Base-by-base conservation (phyloP, 1,140 invertebrate genomes). In the Drosophila takahashii region DNA sequence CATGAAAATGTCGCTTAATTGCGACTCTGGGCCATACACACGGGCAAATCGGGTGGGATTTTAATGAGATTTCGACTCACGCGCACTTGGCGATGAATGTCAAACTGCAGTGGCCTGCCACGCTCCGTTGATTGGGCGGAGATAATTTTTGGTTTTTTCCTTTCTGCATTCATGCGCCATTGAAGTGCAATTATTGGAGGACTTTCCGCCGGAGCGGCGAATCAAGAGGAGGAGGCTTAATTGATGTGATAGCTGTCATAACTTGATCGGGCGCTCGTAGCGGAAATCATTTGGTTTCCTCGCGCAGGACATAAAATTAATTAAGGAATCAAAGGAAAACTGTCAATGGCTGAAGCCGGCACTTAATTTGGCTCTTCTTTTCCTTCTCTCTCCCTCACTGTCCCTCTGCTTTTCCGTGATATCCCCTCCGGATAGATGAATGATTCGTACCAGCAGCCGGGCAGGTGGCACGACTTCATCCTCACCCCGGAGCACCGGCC, bases 401-500 rank as follows among this genome's bases (percentile, higher is more conserved):
- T 44, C 13, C 22, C 65, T 87, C 90, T 13, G 9, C 15, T 50
- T 32, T 7, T 22, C 29, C 22, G 22, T 22, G 22, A 1, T 22
- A 2, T 22, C 22, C 22, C 22, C n/a, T n/a, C n/a, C n/a, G 32
- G 16, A 11, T 92, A 95, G 95, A 94, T 95, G 79, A 96, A 96
- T 92, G 94, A 95, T 76, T 94, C 95, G 2, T 95, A 95, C 91
- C 95, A 95, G 85, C 94, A 94, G 85, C 95, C 95, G 0, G 95
- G 95, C 0, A 94, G 95, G 60, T 96, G 95, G 95, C 95, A 96
- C 73, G 95, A 96, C 81, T 92, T 92, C 39, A 92, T 92, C 47
- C 86, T 92, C 15, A 91, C 89, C 29, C 91, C 91, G 27, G 91
- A 92, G 45, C 91, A 92, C 57, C 90, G 91, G 27, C 85, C 91